These are phyloP conservation scores for Pachyuromys duprasi DNA, from an alignment of 2,797 vertebrate species.

Conservation along the genomic window DNA sequence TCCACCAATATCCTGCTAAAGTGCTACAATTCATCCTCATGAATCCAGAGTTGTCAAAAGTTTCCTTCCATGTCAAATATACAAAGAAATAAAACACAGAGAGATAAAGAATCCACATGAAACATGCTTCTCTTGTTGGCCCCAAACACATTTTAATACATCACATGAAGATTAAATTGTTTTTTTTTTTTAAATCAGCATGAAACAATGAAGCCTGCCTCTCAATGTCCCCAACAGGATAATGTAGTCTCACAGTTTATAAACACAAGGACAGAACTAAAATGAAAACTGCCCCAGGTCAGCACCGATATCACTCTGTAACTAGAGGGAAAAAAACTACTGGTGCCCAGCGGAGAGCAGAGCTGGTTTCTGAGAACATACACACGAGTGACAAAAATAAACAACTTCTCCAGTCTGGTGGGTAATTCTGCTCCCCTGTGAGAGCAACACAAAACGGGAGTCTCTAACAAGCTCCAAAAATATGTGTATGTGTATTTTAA, in stretches of 20 bases:
- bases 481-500: constrained; percentile 78
- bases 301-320: constrained; percentile 69
- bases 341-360: constrained; percentile 60
- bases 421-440: constrained; percentile 74
- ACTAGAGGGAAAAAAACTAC: constrained; percentile 54
- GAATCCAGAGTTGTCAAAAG: constrained; percentile 30
- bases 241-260: constrained; percentile 55
- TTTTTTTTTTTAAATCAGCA: constrained; percentile 49
- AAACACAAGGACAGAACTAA: constrained; percentile 67
- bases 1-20: constrained; percentile 37
- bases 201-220: constrained; percentile 51
- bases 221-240: constrained; percentile 62
- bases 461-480: constrained; percentile 78
- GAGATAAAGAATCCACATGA: not conserved
- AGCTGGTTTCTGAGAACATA: constrained; percentile 68
- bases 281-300: constrained; percentile 75
- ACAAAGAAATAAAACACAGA: constrained; percentile 18
- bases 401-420: constrained; percentile 70
- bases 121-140: constrained; percentile 14
- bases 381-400: constrained; percentile 72
- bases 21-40: not conserved
- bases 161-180: constrained; percentile 55
- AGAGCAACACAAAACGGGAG: constrained; percentile 72
- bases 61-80: constrained; percentile 42
- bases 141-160: constrained; percentile 44